Evolutionary conservation across 2,113 vertebrate genomes (phyloP), one percentile per base, ranked within the genome.

Genomic region (Neopipo cinnamomea): DNA sequence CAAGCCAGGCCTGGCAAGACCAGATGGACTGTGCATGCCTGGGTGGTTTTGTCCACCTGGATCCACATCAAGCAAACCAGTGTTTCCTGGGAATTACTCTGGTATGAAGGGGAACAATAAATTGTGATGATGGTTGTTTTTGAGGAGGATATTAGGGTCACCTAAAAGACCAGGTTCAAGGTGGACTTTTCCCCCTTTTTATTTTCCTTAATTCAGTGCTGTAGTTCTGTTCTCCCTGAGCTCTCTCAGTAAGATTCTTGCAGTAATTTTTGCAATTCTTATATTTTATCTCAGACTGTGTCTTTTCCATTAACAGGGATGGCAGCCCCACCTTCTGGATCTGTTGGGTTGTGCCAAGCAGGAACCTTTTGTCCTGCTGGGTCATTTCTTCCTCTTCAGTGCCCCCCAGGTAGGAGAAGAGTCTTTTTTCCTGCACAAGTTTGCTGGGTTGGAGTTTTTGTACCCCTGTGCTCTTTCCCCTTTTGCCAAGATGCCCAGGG

Each of bases 41-140:
- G 97, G 97, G 8, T 97, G 97, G 97, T 97, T 97, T 78, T 98
- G 97, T 79, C 94, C 91, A 9, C 86, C 80, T 49, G 96, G 96
- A 72, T 97, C 97, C 18, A 55, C n/a, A 1, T 88, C 94, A 46
- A 74, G 81, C 61, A 95, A 80, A 53, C 94, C 94, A 20, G 3
- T 46, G 31, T 52, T 92, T 44, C 68, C 66, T 80, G 93, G 85
- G 68, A 93, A 85, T 65, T 5, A n/a, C 46, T 91, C 93, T 52
- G 96, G 95, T 97, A 94, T 1, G 9, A 23, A 65, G 23, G 24
- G 49, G 37, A 59, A 5, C 3, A 2, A 5, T 23, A 2, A 76
- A 58, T 11, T 1, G 0, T 63, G 50, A 2, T 31, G 23, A 20
- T 50, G 10, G 37, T 47, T 11, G 17, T 18, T 53, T 9, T 14